Evolutionary conservation across 2,797 vertebrate genomes (phyloP).

Genomic region (Acipenser ruthenus): DNA sequence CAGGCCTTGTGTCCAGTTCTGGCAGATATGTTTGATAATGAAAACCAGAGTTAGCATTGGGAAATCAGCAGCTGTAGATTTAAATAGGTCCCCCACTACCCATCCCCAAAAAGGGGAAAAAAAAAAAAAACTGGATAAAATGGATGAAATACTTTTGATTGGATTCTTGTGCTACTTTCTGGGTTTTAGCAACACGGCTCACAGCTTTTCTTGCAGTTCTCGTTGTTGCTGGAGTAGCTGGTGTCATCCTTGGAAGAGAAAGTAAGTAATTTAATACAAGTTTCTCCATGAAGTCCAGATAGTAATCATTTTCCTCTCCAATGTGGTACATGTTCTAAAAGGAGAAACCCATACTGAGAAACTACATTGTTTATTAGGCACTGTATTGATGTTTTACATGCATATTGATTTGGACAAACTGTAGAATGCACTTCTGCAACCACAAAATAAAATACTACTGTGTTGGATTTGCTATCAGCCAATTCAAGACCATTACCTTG

Average conservation of each 20-base stretch:
- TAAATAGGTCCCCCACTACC: no score
- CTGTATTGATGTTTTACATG: no score
- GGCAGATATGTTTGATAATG: neutral
- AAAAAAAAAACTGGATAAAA: neutral
- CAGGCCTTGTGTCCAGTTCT: neutral
- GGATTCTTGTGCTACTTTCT: neutral
- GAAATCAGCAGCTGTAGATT: slow-evolving; percentile 15
- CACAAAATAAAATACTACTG: neutral
- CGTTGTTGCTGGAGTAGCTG: slow-evolving; percentile 18
- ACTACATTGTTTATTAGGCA: no score
- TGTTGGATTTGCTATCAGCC: neutral
- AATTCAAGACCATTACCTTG: neutral
- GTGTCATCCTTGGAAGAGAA: neutral
- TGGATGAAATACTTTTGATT: slow-evolving; percentile 17
- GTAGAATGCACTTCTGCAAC: neutral
- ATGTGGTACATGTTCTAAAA: no score
- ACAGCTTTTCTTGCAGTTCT: slow-evolving; percentile 27
- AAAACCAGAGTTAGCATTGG: neutral
- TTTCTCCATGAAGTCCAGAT: no score
- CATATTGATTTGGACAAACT: neutral
- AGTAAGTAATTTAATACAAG: neutral
- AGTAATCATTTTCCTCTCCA: no score
- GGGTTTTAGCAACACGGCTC: slow-evolving; percentile 27
- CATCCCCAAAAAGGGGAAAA: slow-evolving; percentile 23
- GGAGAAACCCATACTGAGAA: no score